These are phyloP conservation scores for Scomberomorus guttatus DNA, from an alignment of 2,797 vertebrate species.

Conservation along the genomic window DNA sequence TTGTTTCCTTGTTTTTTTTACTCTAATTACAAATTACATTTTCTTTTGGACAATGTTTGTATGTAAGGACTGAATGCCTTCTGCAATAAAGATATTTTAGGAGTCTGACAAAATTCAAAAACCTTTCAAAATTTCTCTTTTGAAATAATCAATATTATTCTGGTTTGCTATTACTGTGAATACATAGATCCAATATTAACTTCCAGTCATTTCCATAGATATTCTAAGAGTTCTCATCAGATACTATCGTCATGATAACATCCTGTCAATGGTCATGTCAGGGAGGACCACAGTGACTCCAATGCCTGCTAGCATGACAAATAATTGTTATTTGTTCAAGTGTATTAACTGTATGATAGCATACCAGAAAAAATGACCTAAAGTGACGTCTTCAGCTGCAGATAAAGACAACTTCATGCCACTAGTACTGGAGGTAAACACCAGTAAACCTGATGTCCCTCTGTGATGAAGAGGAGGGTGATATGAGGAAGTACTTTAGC, in stretches of 20 bases:
- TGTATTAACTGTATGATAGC: neutral
- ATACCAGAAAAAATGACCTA: neutral
- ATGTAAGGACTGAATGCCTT: neutral
- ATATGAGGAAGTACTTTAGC: constrained; percentile 22
- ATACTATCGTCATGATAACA: too few relatives aligned
- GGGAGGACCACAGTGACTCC: neutral
- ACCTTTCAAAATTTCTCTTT: too few relatives aligned
- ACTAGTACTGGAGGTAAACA: constrained; percentile 1
- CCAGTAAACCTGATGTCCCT: neutral
- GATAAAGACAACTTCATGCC: neutral
- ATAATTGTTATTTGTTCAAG: neutral
- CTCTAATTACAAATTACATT: neutral
- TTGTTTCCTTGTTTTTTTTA: neutral
- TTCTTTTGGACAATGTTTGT: neutral
- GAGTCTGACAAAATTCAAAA: neutral
- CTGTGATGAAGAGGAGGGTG: constrained; percentile 30
- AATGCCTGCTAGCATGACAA: neutral
- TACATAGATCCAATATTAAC: neutral
- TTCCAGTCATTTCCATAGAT: neutral
- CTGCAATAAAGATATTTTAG: neutral
- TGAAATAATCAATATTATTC: neutral
- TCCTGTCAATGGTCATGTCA: neutral
- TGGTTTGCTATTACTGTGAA: neutral
- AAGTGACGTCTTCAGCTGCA: neutral
- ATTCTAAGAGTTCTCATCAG: too few relatives aligned